Conservation (phyloP, 2,888 invertebrate genomes). For the Troides oblongomaculatus region DNA sequence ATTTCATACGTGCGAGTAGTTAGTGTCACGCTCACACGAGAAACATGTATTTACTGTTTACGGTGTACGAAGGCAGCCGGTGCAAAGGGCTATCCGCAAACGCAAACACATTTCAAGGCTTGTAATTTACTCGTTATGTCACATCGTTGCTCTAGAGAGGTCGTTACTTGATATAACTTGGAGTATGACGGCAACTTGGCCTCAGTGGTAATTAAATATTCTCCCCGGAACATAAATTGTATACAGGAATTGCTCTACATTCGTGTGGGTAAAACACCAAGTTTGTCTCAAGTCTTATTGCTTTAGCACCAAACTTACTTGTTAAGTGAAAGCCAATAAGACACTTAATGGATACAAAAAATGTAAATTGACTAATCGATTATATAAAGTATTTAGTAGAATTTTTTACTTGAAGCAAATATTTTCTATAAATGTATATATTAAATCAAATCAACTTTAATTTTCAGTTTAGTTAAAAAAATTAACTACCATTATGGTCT, state of each 20-base stretch:
- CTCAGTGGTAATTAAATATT: conserved; percentile 4
- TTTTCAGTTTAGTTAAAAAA: no score
- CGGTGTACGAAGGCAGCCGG: conserved; percentile 50
- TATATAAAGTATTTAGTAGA: no score
- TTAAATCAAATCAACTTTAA: no score
- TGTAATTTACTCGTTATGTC: conserved; percentile 68
- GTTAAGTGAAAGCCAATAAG: no score
- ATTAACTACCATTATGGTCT: no score
- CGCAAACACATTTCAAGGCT: conserved; percentile 60
- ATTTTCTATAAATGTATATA: no score
- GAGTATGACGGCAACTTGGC: background rate
- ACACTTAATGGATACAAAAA: no score
- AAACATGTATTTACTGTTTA: conserved; percentile 37
- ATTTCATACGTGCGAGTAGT: background rate
- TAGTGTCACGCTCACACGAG: background rate
- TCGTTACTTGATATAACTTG: conserved; percentile 22
- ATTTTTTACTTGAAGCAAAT: no score
- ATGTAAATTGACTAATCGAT: no score
- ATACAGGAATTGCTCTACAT: background rate
- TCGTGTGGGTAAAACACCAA: background rate
- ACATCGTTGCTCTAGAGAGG: conserved; percentile 41
- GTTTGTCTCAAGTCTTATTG: background rate
- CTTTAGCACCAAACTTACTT: no score
- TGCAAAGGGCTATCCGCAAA: conserved; percentile 50
- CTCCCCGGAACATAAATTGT: background rate